These are phyloP conservation scores for Eupeodes latifasciatus DNA, from an alignment of 2,888 invertebrate species.

Conservation along the genomic window DNA sequence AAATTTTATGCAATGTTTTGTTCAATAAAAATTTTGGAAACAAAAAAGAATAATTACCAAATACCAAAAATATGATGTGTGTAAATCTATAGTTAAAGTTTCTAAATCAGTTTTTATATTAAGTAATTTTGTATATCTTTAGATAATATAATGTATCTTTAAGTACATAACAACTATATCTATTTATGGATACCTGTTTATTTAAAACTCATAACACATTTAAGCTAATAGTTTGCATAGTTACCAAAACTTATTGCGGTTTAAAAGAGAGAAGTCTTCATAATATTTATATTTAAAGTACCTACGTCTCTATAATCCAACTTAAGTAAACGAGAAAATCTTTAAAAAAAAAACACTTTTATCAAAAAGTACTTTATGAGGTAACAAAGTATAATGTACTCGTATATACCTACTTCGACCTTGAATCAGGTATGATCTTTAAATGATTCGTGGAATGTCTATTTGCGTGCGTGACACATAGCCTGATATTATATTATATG, in stretches of 20 bases:
- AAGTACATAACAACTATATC: background rate
- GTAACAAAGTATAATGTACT: constrained; percentile 5
- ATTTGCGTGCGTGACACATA: constrained; percentile 44
- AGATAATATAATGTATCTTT: background rate
- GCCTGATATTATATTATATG: background rate
- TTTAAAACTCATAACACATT: constrained; percentile 20
- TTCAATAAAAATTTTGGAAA: background rate
- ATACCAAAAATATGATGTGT: background rate
- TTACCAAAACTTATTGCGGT: constrained; percentile 6
- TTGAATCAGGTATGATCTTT: constrained; percentile 25
- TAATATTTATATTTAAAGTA: too few species aligned
- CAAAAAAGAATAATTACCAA: background rate
- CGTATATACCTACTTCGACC: background rate
- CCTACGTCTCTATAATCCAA: background rate
- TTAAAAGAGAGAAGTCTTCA: too few species aligned
- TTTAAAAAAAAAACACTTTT: background rate
- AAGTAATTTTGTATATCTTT: constrained; percentile 2
- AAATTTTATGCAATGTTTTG: constrained; percentile 11
- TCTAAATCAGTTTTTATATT: background rate
- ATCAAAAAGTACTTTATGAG: constrained; percentile 31
- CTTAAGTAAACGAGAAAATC: background rate
- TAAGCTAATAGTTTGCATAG: constrained; percentile 27
- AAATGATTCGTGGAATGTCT: constrained; percentile 33
- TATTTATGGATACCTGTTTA: background rate
- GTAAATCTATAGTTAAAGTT: background rate